These are phyloP conservation scores for Glomeris marginata DNA, from an alignment of 2,888 invertebrate species.

Conservation along the genomic window DNA sequence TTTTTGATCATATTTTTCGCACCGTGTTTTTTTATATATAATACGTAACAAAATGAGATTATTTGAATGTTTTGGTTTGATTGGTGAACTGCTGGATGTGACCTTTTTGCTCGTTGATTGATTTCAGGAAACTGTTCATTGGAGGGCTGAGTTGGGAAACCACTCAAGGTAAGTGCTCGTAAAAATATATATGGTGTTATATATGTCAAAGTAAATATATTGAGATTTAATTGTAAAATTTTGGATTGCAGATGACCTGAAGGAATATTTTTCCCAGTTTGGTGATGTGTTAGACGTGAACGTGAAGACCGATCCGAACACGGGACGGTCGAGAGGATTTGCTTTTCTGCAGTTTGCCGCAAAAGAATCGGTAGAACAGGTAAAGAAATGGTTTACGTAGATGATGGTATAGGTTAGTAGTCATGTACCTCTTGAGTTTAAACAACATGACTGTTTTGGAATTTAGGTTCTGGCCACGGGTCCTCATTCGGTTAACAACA, in stretches of 20 bases:
- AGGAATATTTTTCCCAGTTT: conserved; percentile 11
- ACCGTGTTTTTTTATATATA: too few relatives aligned
- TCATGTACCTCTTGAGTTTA: too few relatives aligned
- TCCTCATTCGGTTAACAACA: conserved; percentile 10
- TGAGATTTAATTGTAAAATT: too few relatives aligned
- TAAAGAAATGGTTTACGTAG: not conserved
- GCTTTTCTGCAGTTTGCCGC: conserved; percentile 10
- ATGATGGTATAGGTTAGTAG: too few relatives aligned
- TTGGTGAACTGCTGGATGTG: too few relatives aligned
- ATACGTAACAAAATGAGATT: too few relatives aligned
- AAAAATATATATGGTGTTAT: not conserved
- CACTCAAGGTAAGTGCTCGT: not conserved
- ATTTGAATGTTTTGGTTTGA: too few relatives aligned
- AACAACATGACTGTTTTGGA: not conserved
- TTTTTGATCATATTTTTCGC: too few relatives aligned
- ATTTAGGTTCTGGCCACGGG: conserved; percentile 5
- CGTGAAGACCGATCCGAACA: conserved; percentile 14
- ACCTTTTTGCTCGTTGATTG: not conserved
- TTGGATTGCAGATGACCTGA: conserved; percentile 6
- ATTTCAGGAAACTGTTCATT: conserved; percentile 11
- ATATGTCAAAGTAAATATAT: too few relatives aligned
- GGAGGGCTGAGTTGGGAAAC: conserved; percentile 13
- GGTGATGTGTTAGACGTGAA: conserved; percentile 12
- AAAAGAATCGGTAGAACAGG: conserved; percentile 9
- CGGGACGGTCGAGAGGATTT: conserved; percentile 11